Base-by-base conservation (phyloP, 1,140 invertebrate species). In the Acromyrmex charruanus region DNA sequence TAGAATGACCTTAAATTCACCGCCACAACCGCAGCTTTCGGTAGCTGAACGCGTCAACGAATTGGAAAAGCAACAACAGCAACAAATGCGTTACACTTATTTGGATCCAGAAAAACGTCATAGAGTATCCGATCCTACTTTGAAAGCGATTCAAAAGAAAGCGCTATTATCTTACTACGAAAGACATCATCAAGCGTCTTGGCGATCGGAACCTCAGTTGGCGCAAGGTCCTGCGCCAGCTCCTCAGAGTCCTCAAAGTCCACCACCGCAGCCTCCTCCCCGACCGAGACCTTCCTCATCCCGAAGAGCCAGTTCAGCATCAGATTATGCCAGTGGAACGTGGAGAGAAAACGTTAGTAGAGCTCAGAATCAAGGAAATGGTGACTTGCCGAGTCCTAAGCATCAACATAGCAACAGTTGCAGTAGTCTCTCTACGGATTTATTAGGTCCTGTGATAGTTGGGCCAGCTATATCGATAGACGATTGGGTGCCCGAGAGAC, bases 111-210 rank as follows among this genome's bases (percentile, higher is more conserved):
- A 97, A n/a, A 98, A 98, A 93, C 97, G 97, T 71, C 97, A 97
- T 88, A 96, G 96, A 87, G 96, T 98, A 28, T 96, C 97, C 1
- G 97, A 98, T 93, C 96, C 97, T 3, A 97, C 98, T 0, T 93
- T 98, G 0, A 98, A 98, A 94, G 98, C 97, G 0, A 97, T 98
- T 49, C 98, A 98, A 91, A 98, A 98, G 94, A 98, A 98, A 92
- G 98, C 98, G 0, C 94, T 99, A 2, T 95, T 98, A 35, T 98
- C 97, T 1, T 98, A 98, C 87, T 98, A 98, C 93, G 98, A 98
- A 91, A 96, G 97, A 53, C 97, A 98, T 90, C 96, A 97, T 71
- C 95, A 96, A 77, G 95, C 94, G n/a, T 95, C 94, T 25, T 97
- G 96, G 96, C 94, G 96, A 74, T 97, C 96, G 0, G 96, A 97